Evolutionary conservation across 2,797 vertebrate species (phyloP).

Genomic region (Lagorchestes hirsutus): DNA sequence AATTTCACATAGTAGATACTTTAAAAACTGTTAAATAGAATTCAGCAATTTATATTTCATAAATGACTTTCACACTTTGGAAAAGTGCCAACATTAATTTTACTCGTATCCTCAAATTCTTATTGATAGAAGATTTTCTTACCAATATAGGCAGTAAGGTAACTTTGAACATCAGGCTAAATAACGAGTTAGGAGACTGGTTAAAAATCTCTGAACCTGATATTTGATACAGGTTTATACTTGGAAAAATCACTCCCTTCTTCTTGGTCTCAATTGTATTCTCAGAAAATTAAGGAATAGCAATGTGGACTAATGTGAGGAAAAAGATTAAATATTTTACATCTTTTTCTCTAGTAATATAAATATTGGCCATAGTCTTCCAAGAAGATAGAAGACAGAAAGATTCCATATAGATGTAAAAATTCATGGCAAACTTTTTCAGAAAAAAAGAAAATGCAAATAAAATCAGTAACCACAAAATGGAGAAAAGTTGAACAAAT

Average conservation of each 20-base stretch:
- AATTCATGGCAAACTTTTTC: not conserved
- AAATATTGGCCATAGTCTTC: not conserved
- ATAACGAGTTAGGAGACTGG: not conserved
- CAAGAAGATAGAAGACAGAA: not conserved
- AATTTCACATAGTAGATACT: not conserved
- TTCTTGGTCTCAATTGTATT: not conserved
- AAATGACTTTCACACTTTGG: not conserved
- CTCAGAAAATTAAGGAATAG: not conserved
- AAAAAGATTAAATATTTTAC: not conserved
- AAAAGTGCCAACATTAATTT: not conserved
- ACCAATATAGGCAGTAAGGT: not conserved
- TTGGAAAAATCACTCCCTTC: not conserved
- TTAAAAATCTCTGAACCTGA: not conserved
- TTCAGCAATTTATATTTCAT: not conserved
- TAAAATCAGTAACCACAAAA: not conserved
- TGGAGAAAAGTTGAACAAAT: not conserved
- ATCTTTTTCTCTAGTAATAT: not conserved
- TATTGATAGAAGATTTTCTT: not conserved
- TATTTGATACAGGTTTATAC: not conserved
- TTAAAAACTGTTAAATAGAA: not conserved
- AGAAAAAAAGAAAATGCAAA: not conserved
- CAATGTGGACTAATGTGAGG: not conserved
- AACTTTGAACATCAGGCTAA: not conserved
- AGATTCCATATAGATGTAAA: not conserved
- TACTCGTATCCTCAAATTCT: not conserved